A percentile compares a stretch with the other conserved stretches of the same genome.
Evolutionary conservation across 2,797 vertebrate species (phyloP).

Genomic region (Corythornis leucogaster): DNA sequence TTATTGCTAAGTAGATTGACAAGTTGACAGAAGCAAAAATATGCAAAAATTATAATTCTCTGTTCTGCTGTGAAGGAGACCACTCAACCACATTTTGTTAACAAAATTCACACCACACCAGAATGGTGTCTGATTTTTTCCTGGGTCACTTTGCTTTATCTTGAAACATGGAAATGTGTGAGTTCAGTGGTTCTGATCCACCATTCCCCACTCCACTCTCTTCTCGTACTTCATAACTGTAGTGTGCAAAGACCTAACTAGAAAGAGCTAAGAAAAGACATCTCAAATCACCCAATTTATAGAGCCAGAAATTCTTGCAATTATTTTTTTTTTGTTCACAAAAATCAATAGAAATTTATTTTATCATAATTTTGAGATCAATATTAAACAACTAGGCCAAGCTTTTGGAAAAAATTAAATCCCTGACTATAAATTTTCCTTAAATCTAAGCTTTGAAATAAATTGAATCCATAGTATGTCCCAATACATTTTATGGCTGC

Average conservation of each 20-base stretch:
- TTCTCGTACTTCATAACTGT: background rate
- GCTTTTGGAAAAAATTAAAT: constrained; percentile 38
- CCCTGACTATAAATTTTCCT: constrained; percentile 58
- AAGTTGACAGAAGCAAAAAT: background rate
- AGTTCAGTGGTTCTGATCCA: background rate
- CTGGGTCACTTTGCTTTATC: background rate
- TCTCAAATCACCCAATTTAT: constrained; percentile 2
- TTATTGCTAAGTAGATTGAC: background rate
- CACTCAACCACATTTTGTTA: background rate
- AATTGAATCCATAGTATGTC: constrained; percentile 46
- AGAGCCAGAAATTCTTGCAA: constrained; percentile 25
- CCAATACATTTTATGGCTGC: constrained; percentile 53
- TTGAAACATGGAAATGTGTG: accelerated
- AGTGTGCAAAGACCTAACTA: background rate
- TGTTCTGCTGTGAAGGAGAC: background rate
- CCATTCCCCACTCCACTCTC: background rate
- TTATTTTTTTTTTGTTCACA: constrained; percentile 23
- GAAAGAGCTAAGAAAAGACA: background rate
- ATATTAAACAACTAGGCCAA: constrained; percentile 72
- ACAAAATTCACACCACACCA: background rate
- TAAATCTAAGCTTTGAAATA: constrained; percentile 65
- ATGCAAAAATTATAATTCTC: background rate
- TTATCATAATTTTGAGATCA: constrained; percentile 72
- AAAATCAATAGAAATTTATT: constrained; percentile 66
- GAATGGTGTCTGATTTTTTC: background rate